Base-by-base conservation (phyloP, 1,140 invertebrate genomes). In the Eubasilissa regina region DNA sequence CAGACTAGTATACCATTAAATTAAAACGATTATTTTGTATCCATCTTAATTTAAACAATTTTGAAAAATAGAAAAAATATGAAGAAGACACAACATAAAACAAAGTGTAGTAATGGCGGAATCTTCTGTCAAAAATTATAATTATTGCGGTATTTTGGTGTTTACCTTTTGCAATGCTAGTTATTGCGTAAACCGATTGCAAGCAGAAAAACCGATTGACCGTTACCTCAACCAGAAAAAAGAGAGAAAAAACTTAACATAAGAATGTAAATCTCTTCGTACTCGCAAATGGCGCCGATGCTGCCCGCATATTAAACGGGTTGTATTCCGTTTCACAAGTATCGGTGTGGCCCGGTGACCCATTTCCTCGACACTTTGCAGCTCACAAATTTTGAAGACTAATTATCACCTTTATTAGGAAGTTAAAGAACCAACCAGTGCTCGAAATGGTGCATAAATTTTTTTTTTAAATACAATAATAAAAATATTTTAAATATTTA, bases 221-320 rank as follows among this genome's bases (percentile, higher is more conserved):
- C 19, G 45, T 70, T 48, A 17, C 66, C 66, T 25, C 48, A 70
- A 70, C 10, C 25, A 64, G 19, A 48, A 12, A 45, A 13, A 51
- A 48, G 44, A 48, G 66, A 12, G 47, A 70, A 47, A 70, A 53
- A 13, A 19, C 48, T 70, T 12, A 70, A 45, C 48, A 70, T 51
- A 70, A 53, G 10, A 51, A 70, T 48, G 66, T 10, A 21, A 70
- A 70, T 48, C 19, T 51, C 58, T 62, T 35, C 17, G 15, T 13
- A 25, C 15, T 19, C 6, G 19, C 47, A 51, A 70, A 70, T 21
- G 47, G 15, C n/a, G 35, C 21, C 17, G 44, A 48, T 48, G 66
- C 9, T 1, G 25, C 66, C 48, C n/a, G 66, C 66, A 70, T 70
- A 70, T 51, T 70, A 51, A 70, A 19, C 1, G 25, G 19, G 8